Evolutionary conservation across 2,113 vertebrate genomes (phyloP).

Genomic region (Myiozetetes cayanensis): DNA sequence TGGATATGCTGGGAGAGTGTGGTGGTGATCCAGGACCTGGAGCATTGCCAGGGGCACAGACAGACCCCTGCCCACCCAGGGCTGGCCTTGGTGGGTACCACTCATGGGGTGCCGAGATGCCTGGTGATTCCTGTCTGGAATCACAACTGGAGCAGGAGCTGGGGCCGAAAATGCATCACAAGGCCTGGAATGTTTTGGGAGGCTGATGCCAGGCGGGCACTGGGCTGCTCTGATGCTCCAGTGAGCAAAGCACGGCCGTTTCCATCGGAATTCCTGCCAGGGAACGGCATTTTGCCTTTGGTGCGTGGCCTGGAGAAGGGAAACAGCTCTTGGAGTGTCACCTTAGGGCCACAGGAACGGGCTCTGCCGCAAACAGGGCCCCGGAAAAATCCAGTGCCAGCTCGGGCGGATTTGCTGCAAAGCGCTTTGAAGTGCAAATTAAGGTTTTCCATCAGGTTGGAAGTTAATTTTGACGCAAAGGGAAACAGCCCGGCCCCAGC

Average conservation of each 20-base stretch:
- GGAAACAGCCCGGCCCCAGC: not conserved
- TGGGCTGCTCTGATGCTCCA: not conserved
- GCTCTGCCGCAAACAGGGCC: not conserved
- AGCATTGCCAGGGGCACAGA: accelerated
- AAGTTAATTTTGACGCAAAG: not conserved
- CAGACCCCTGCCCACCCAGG: accelerated
- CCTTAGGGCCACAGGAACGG: not conserved
- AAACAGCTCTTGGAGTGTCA: not conserved
- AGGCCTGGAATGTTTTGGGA: not conserved
- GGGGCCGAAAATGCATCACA: accelerated
- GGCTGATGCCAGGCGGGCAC: accelerated
- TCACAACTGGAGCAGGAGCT: accelerated
- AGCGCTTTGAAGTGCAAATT: constrained; percentile 56
- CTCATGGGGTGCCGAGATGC: accelerated
- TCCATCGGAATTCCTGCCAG: not conserved
- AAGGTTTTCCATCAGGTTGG: not conserved
- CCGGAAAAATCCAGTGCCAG: not conserved
- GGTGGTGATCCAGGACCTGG: not conserved
- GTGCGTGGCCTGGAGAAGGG: accelerated
- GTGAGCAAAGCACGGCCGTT: not conserved
- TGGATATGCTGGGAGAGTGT: not conserved
- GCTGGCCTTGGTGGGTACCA: accelerated
- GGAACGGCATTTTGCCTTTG: accelerated
- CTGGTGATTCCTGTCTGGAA: not conserved
- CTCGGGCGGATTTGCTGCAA: not conserved